Evolutionary conservation across 2,888 invertebrate species (phyloP), one percentile per base, ranked within the genome.

Genomic region (Tetropium fuscum): DNA sequence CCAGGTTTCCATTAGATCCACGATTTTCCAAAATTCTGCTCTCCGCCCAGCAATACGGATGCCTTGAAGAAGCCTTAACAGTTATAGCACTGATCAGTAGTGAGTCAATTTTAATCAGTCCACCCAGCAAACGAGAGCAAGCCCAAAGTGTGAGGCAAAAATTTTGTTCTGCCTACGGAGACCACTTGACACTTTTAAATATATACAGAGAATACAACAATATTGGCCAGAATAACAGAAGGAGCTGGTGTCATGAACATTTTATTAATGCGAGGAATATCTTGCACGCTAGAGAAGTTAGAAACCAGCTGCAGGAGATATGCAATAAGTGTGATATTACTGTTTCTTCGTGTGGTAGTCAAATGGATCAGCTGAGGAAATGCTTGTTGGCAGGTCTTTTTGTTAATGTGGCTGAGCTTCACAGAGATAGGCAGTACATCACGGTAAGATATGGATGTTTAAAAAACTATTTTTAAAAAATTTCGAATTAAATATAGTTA

Each of bases 1-100:
- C 94, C 0, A 86, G 88, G 8, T 97, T 97, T 80, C 98, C 98
- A 0, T 84, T 98, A 27, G 97, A 98, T 80, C 98, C 98, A 0
- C 88, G 90, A 53, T 67, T 64, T 41, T 60, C 67, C 6, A 67
- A 58, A 36, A 64, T 67, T 30, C 53, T 67, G 10, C 79, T 97
- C 0, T 85, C 90, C 7, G 92, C 97, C 0, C 87, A 89, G 8
- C 88, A 91, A 58, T 90, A 88, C 71, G 88, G 88, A 13, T 94
- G 94, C 76, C 83, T 93, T 73, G 91, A 92, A 69, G 93, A 93
- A 84, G 88, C 93, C 41, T 80, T 98, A 53, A 94, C 91, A 66
- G 87, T 98, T 60, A 90, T 98, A 19, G 90, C 98, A 0, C 82
- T 96, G 41, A 82, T 98, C 54, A 95, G 97, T 3, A 91, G 93